Evolutionary conservation across 2,113 vertebrate genomes (phyloP).

Genomic region (Spea bombifrons): DNA sequence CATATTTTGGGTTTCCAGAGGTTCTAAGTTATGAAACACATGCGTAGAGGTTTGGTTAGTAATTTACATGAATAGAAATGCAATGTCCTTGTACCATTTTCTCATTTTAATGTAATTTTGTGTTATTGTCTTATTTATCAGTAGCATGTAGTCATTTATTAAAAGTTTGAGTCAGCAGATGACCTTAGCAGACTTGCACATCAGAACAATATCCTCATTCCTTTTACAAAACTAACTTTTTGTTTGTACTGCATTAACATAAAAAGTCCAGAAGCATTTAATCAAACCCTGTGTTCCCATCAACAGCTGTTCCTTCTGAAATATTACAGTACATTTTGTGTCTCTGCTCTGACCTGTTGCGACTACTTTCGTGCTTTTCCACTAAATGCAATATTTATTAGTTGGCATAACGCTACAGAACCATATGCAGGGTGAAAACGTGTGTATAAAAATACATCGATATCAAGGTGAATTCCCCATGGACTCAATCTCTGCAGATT

Average conservation of each 20-base stretch:
- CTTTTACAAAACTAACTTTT: constrained; percentile 3
- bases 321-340: constrained; percentile 6
- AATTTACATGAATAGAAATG: too few relatives aligned
- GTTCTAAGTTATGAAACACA: too few relatives aligned
- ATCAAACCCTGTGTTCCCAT: constrained; percentile 18
- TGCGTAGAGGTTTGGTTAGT: too few relatives aligned
- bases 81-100: too few relatives aligned
- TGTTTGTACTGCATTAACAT: not conserved
- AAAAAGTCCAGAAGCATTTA: not conserved
- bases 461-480: not conserved
- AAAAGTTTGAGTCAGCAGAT: not conserved
- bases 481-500: not conserved
- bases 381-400: constrained; percentile 19
- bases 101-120: too few relatives aligned
- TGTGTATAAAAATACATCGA: not conserved
- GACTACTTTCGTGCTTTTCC: not conserved
- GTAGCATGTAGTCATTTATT: too few relatives aligned
- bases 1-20: too few relatives aligned
- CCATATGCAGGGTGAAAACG: not conserved
- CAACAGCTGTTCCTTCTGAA: not conserved
- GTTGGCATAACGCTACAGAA: not conserved
- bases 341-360: constrained; percentile 21
- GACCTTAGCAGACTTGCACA: not conserved
- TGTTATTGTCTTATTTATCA: too few relatives aligned
- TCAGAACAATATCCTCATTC: not conserved